Evolutionary conservation across 1,140 invertebrate species (phyloP), one percentile per base, ranked within the genome.

Genomic region (Acromyrmex echinatior): DNA sequence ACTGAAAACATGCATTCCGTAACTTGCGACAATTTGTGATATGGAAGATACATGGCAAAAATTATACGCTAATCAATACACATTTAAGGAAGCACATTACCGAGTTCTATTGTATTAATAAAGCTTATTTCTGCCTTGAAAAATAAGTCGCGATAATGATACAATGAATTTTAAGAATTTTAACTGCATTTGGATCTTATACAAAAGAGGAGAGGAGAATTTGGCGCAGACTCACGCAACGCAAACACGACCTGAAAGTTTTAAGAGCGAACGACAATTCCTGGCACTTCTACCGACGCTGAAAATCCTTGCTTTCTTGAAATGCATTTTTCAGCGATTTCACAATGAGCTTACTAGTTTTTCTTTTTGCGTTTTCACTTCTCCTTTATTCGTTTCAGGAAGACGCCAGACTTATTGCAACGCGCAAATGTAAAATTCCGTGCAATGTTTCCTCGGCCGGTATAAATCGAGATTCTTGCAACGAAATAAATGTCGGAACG

Each of bases 191-290:
- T 66, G 63, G n/a, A 28, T 35, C 35, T 35, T 45, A 49, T 53
- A 45, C n/a, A 21, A 80, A 63, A 76, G 14, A 14, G 35, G 39
- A 51, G 28, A 53, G 66, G 14, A 16, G 25, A 53, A 66, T 79
- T 78, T 65, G 31, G 51, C 51, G 49, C 18, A 62, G 56, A 51
- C 56, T 84, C 80, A 62, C 80, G 80, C 70, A 84, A 84, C 60
- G 80, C 80, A 84, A 84, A 84, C 70, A 84, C 80, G 80, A 84
- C 70, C 80, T 84, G 45, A 76, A 84, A 84, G 80, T 84, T 84
- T 76, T 76, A 76, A 76, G 80, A 84, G 58, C 70, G 70, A 84
- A 84, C 39, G 80, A 84, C 80, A 84, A 84, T 84, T 76, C 80
- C 45, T 76, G 56, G 80, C 80, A 62, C 80, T 76, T 62, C 70